Percentiles rank a stretch among this genome's conserved stretches.
phyloP scores from a whole-genome alignment of 1,140 invertebrate species.

The Nymphalis io region DNA sequence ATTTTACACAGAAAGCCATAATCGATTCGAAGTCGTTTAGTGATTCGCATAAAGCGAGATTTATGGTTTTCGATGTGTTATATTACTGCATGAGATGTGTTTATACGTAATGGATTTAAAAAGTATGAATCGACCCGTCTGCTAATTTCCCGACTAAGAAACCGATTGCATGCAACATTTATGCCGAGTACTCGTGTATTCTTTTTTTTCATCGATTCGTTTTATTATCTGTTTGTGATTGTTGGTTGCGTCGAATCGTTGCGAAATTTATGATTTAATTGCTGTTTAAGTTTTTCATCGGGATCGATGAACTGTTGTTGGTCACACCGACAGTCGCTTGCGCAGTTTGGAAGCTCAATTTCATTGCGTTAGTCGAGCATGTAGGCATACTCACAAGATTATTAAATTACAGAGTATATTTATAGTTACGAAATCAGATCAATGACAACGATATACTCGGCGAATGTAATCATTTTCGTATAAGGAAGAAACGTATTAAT shows the following conservation, averaged over 20 bases:
- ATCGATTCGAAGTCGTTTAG: slow-evolving; percentile 50
- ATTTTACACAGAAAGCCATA: slow-evolving; percentile 42
- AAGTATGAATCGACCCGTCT: slow-evolving; percentile 38
- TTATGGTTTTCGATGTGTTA: slow-evolving; percentile 51
- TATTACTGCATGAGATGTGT: slow-evolving; percentile 52
- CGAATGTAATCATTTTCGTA: too few relatives aligned
- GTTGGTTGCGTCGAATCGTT: slow-evolving; percentile 70
- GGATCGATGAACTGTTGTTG: slow-evolving; percentile 50
- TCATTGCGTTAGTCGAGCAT: slow-evolving; percentile 47
- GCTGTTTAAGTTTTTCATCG: slow-evolving; percentile 57
- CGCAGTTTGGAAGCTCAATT: slow-evolving; percentile 22
- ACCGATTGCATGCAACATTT: slow-evolving; percentile 60
- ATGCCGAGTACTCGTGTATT: slow-evolving; percentile 50
- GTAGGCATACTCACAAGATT: slow-evolving; percentile 45
- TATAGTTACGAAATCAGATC: slow-evolving; percentile 2
- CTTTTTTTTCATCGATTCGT: slow-evolving; percentile 62
- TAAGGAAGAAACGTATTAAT: too few relatives aligned
- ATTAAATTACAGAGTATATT: slow-evolving; percentile 27
- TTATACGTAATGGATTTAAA: slow-evolving; percentile 43
- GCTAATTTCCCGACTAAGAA: slow-evolving; percentile 56
- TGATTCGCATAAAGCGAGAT: slow-evolving; percentile 53
- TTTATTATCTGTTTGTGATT: slow-evolving; percentile 76
- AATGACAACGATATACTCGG: background rate
- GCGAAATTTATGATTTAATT: slow-evolving; percentile 78
- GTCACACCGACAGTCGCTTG: slow-evolving; percentile 1